A percentile compares a stretch with the other conserved stretches of the same genome.
These are phyloP conservation scores for Tetropium fuscum DNA, from an alignment of 2,888 invertebrate species.

Conservation along the genomic window DNA sequence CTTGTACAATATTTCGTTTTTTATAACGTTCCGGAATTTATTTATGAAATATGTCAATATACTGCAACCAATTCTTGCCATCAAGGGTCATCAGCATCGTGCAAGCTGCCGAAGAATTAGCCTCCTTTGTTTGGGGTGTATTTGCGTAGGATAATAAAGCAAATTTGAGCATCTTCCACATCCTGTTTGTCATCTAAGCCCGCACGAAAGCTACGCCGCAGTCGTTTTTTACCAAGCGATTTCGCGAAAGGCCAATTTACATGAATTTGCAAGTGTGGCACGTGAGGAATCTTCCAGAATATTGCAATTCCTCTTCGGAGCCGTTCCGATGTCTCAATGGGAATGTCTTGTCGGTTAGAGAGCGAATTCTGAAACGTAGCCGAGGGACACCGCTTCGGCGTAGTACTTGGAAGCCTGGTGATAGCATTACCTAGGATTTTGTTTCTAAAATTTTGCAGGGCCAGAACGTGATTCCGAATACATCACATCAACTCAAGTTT, in stretches of 20 bases:
- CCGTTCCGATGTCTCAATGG: conserved; percentile 49
- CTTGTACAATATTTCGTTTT: too few relatives aligned
- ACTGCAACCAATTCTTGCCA: too few relatives aligned
- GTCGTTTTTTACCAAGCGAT: conserved; percentile 35
- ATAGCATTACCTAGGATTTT: conserved; percentile 39
- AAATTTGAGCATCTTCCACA: background rate
- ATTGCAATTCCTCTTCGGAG: conserved; percentile 50
- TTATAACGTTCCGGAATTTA: too few relatives aligned
- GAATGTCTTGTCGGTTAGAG: conserved; percentile 46
- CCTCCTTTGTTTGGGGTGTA: conserved; percentile 2
- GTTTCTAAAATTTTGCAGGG: conserved; percentile 38
- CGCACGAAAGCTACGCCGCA: conserved; percentile 28
- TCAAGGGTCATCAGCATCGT: too few relatives aligned
- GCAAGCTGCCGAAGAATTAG: background rate
- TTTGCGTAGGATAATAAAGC: conserved; percentile 13
- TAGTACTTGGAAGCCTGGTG: conserved; percentile 42
- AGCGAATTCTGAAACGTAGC: conserved; percentile 40
- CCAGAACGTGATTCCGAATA: conserved; percentile 34
- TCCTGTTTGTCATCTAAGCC: conserved; percentile 27
- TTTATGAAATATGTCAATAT: too few relatives aligned
- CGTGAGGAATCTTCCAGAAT: conserved; percentile 46
- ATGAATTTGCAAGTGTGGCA: conserved; percentile 47
- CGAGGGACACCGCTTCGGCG: conserved; percentile 40
- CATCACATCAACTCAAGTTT: too few relatives aligned
- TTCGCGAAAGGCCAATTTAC: conserved; percentile 43